These are phyloP conservation scores for Diogma glabrata DNA, from an alignment of 2,888 invertebrate species.

Conservation along the genomic window DNA sequence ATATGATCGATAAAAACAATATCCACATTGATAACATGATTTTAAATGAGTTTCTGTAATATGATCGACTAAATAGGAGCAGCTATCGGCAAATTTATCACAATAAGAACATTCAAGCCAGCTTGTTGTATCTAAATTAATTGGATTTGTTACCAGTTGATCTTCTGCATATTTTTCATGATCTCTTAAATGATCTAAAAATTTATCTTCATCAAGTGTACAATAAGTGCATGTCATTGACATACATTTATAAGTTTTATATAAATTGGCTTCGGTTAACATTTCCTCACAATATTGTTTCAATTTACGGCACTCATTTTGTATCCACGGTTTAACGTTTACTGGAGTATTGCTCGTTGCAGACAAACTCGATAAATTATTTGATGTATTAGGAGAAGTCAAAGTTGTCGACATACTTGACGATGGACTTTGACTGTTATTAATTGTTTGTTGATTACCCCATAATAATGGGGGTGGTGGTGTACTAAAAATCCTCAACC, in stretches of 20 bases:
- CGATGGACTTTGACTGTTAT: too few species aligned
- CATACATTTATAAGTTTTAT: constrained; percentile 43
- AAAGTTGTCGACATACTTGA: too few species aligned
- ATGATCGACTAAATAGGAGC: constrained; percentile 42
- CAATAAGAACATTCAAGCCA: constrained; percentile 49
- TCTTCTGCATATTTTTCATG: constrained; percentile 23
- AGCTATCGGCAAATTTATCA: constrained; percentile 35
- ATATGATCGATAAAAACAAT: constrained; percentile 54
- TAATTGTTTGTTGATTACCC: too few species aligned
- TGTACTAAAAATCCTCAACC: too few species aligned
- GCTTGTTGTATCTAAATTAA: constrained; percentile 31
- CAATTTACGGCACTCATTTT: constrained; percentile 12
- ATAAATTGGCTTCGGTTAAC: constrained; percentile 13
- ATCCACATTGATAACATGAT: constrained; percentile 49
- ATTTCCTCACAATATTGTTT: constrained; percentile 3
- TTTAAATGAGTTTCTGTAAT: constrained; percentile 47
- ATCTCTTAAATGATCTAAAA: constrained; percentile 35
- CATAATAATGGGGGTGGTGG: too few species aligned
- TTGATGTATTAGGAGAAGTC: too few species aligned
- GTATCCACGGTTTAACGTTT: constrained; percentile 25
- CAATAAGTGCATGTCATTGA: constrained; percentile 39
- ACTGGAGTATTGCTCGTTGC: too few species aligned
- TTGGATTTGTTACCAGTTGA: constrained; percentile 18
- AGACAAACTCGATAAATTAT: too few species aligned
- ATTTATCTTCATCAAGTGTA: constrained; percentile 30